Evolutionary conservation across 2,888 invertebrate species (phyloP), one percentile per base, ranked within the genome.

Genomic region (Smittia sp.): DNA sequence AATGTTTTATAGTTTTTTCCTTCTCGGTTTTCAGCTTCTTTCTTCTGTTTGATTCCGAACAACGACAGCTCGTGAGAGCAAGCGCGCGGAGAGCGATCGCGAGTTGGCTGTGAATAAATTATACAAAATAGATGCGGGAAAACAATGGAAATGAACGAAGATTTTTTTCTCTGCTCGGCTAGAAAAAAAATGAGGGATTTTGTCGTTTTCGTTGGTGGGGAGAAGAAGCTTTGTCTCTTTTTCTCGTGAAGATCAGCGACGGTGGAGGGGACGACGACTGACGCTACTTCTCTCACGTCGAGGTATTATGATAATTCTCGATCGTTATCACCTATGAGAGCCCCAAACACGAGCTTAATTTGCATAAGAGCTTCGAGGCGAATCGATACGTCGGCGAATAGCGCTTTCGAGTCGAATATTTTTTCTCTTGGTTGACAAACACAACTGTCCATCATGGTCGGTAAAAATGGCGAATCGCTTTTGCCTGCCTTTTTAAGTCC

Each of bases 381-480:
- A n/a, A n/a, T n/a, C n/a, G n/a, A n/a, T n/a, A n/a, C n/a, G n/a
- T 39, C 39, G 39, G 13, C 13, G 39, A 39, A 39, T 39, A 39
- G 13, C 39, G 39, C 13, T 39, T 39, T 39, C 13, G 39, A 39
- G 7, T 39, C 13, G 39, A 7, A 7, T 39, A 46, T 46, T 46
- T 15, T n/a, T 3, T n/a, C 46, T 13, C 13, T 46, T 15, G n/a
- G 46, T 46, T 6, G 46, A 46, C 46, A 46, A 46, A 46, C 7
- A 9, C 46, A 46, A 46, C 38, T 67, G 65, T 65, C 32, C 65
- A 65, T 65, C 65, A 65, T 65, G 66, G 66, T 46, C 22, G 9
- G 15, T 27, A 67, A 66, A 67, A 38, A 67, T 67, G 66, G 66
- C 66, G 39, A 67, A 20, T 67, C 66, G 22, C 24, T 65, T n/a